Base-by-base conservation (phyloP, 2,113 vertebrate species). In the Rattus norvegicus region DNA sequence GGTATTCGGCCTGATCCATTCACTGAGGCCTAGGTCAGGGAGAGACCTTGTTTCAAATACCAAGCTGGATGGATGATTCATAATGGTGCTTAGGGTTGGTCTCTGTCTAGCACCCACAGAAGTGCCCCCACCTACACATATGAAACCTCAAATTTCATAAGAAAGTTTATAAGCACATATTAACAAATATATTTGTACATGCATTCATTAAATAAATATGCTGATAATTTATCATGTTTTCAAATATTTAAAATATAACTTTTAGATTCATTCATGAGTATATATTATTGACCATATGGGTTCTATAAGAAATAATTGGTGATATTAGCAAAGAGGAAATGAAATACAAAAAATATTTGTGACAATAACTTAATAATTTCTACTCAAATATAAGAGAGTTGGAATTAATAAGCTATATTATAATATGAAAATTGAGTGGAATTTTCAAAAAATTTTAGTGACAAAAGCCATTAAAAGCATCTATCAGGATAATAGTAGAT, bases 171-270 rank as follows among this genome's bases (percentile, higher is more conserved):
- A 33, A 69, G 67, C 33, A 69, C 0, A 36, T 69, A 20, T 43
- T 81, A 91, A 36, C 30, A 20, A 76, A 90, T 75, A 61, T 73
- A 1, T 69, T 5, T 65, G 8, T 47, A 20, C 24, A 33, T 65
- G 36, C n/a, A 16, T 30, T 2, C 63, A 49, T 56, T 65, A 49
- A 49, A 85, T 28, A 90, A 75, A 43, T 75, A 9, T 73, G 7
- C 5, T 39, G 4, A 39, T 92, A 52, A 72, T 84, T 39, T 67
- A 90, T 65, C 56, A 43, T 3, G 19, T 67, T 86, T 75, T 47
- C 17, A 90, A 92, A 39, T 73, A 36, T 33, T 90, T 8, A 80
- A 88, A 52, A 75, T 93, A 36, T 84, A 92, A 81, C 70, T 87
- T 2, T 56, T 72, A 56, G 81, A 79, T 81, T 2, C 1, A 47